These are phyloP conservation scores for Pangasius macronema DNA, from an alignment of 2,797 vertebrate species.

Conservation along the genomic window DNA sequence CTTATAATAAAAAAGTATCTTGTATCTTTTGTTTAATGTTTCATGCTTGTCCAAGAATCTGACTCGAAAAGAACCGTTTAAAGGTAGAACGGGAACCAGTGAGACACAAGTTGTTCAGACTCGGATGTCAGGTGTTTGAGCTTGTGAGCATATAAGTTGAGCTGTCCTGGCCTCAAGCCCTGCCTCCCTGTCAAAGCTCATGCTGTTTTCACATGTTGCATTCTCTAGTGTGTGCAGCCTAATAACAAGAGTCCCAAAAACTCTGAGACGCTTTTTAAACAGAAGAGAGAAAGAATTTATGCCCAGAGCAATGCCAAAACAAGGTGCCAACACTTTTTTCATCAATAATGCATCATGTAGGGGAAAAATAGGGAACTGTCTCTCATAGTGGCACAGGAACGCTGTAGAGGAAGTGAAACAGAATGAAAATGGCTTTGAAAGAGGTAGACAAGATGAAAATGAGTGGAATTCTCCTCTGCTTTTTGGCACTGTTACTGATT, in stretches of 20 bases:
- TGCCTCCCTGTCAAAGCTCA: constrained; percentile 19
- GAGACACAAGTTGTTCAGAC: no score
- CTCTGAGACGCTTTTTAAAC: constrained; percentile 37
- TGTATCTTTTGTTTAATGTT: background rate
- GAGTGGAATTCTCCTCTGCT: background rate
- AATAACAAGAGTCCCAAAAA: constrained; percentile 9
- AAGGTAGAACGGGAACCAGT: no score
- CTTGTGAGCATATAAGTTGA: background rate
- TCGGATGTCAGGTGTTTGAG: constrained; percentile 39
- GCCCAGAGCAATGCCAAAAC: constrained; percentile 27
- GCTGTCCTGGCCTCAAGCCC: constrained; percentile 22
- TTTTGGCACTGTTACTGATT: background rate
- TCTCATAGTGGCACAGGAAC: background rate
- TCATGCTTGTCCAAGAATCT: no score
- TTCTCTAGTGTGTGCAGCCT: background rate
- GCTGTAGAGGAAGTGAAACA: background rate
- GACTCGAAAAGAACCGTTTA: no score
- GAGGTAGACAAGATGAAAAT: background rate
- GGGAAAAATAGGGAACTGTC: constrained; percentile 17
- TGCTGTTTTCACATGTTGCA: constrained; percentile 37
- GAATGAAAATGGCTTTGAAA: background rate
- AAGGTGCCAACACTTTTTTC: constrained; percentile 35
- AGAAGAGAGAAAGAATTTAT: constrained; percentile 39
- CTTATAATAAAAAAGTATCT: background rate
- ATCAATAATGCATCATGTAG: constrained; percentile 45